Base-by-base conservation (phyloP, 2,888 invertebrate genomes). In the Melipona bicolor region DNA sequence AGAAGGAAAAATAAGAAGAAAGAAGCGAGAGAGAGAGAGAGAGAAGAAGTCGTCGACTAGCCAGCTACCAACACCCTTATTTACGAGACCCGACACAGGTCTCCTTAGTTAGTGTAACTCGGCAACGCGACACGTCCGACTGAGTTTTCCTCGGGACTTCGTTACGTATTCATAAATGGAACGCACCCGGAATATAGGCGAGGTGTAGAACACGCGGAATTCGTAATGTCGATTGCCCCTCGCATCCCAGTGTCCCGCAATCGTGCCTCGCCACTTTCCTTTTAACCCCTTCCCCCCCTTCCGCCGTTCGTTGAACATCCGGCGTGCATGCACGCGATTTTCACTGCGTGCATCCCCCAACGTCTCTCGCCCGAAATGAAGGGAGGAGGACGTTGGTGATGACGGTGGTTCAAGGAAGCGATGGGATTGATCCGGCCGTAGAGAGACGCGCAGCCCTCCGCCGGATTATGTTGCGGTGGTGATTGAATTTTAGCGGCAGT, bases 101-200 rank as follows among this genome's bases (percentile, higher is more conserved):
- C 67, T 50, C 43, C 59, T 52, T 43, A 17, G 24, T 21, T 17
- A 67, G 64, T 50, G 32, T 68, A 77, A 77, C 77, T 83, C 61
- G 77, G 62, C 78, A 79, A 54, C 61, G 74, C 56, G 43, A 77
- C 84, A 79, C 81, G 81, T 84, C 77, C 88, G 79, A 87, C 87
- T 81, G 79, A 64, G 88, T 88, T 88, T 87, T 88, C 85, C 88
- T 82, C 83, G 83, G 83, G 84, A 90, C 89, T 92, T 92, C 91
- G 91, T 92, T 92, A 92, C 72, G 91, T 92, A 92, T 92, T 92
- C 92, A 92, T 92, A 92, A 92, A 92, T 90, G 90, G 88, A 91
- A 92, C 90, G 88, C 91, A 92, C 84, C 83, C 88, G 86, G 89
- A 92, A 91, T 90, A 88, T 89, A 88, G 91, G 81, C 84, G 81